A percentile compares a stretch with the other conserved stretches of the same genome.
These are phyloP conservation scores for Lepidurus packardi DNA, from an alignment of 1,140 invertebrate species.

Conservation along the genomic window DNA sequence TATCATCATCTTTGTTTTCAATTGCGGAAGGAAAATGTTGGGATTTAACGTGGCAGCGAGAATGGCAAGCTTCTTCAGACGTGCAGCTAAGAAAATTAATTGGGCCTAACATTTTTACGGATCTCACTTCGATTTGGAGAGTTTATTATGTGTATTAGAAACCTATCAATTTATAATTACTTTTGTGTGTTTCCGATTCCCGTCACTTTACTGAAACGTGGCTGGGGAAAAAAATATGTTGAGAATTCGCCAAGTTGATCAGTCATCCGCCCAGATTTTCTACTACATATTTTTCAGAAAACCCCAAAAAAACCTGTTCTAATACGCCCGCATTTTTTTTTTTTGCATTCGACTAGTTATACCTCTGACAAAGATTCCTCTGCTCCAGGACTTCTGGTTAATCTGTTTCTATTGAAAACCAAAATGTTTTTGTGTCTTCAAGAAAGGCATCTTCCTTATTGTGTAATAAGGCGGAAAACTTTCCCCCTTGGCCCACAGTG, in stretches of 20 bases:
- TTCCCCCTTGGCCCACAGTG: too few relatives aligned
- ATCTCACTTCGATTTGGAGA: slow-evolving; percentile 14
- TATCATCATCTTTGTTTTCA: not conserved
- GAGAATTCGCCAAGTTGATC: slow-evolving; percentile 16
- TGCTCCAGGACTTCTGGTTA: not conserved
- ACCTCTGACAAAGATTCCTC: slow-evolving; percentile 17
- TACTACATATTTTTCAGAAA: not conserved
- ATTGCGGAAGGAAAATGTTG: not conserved
- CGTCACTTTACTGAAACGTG: not conserved
- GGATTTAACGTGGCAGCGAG: not conserved
- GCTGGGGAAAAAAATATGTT: not conserved
- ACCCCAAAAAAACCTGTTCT: not conserved
- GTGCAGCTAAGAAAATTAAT: slow-evolving; percentile 8
- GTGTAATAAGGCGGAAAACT: too few relatives aligned
- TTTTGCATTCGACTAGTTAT: not conserved
- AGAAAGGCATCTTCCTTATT: too few relatives aligned
- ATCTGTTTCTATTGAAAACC: not conserved
- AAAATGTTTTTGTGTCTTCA: not conserved
- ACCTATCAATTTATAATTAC: not conserved
- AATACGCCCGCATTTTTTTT: not conserved
- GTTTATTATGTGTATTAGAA: slow-evolving; percentile 13
- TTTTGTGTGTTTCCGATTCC: not conserved
- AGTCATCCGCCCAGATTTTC: slow-evolving; percentile 3
- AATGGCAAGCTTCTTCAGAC: not conserved
- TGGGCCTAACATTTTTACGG: slow-evolving; percentile 19